Evolutionary conservation across 2,888 invertebrate genomes (phyloP).

Genomic region (Nomada lathburiana): DNA sequence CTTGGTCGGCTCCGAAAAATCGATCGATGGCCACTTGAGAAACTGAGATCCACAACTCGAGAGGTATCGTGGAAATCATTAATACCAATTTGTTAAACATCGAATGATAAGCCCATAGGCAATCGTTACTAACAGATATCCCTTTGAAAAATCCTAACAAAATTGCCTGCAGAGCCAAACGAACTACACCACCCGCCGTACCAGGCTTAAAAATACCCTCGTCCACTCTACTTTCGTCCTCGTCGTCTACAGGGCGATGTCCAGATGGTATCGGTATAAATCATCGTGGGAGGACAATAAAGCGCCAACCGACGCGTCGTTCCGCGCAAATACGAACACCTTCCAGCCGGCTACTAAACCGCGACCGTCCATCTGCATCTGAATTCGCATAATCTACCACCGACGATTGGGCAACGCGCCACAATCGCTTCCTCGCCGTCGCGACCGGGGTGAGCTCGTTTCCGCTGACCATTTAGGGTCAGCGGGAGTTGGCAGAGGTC

Average conservation of each 20-base stretch:
- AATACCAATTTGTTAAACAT: neutral
- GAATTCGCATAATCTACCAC: slow-evolving; percentile 43
- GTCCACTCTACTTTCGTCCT: slow-evolving; percentile 74
- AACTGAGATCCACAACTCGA: neutral
- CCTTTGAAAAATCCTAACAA: no score
- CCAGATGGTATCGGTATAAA: slow-evolving; percentile 78
- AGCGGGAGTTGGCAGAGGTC: slow-evolving; percentile 82
- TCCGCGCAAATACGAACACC: slow-evolving; percentile 25
- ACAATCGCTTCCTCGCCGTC: slow-evolving; percentile 60
- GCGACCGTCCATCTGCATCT: slow-evolving; percentile 42
- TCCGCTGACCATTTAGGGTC: slow-evolving; percentile 82
- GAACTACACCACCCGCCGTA: neutral
- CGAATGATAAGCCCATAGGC: no score
- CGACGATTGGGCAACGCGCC: slow-evolving; percentile 58
- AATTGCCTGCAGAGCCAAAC: no score
- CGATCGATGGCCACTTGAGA: neutral
- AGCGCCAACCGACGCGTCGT: slow-evolving; percentile 54
- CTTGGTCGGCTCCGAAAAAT: slow-evolving; percentile 4
- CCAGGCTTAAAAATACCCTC: slow-evolving; percentile 35
- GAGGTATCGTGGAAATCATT: neutral
- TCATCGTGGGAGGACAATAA: slow-evolving; percentile 80
- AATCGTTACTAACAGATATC: no score
- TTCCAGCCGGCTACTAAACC: slow-evolving; percentile 33
- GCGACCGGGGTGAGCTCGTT: slow-evolving; percentile 72
- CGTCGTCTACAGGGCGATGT: slow-evolving; percentile 63